These are phyloP conservation scores for Sphenopsis melanotis DNA, from an alignment of 2,797 vertebrate species.

Conservation along the genomic window DNA sequence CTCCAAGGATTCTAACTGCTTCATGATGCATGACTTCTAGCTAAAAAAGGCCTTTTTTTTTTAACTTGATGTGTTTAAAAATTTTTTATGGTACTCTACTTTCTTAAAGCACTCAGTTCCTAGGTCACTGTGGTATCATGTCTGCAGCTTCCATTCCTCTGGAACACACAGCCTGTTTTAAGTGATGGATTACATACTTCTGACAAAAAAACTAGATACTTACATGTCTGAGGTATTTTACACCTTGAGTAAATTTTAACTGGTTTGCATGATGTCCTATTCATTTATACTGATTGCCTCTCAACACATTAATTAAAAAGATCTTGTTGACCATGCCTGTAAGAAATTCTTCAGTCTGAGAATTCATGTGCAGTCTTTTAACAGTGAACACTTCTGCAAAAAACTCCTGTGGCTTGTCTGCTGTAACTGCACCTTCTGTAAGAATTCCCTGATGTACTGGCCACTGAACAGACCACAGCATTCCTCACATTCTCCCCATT, in stretches of 20 bases:
- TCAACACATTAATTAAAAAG: not conserved
- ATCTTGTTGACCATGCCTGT: not conserved
- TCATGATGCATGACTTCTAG: not conserved
- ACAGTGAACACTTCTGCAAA: not conserved
- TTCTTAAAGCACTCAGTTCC: not conserved
- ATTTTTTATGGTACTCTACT: not conserved
- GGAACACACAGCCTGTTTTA: not conserved
- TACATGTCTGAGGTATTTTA: not conserved
- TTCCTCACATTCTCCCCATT: not conserved
- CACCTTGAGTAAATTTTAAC: not conserved
- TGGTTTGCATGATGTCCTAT: not conserved
- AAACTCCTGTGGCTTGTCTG: not conserved
- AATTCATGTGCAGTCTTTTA: not conserved
- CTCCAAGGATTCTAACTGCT: not conserved
- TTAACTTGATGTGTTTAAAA: not conserved
- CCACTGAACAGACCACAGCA: not conserved
- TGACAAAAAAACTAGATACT: not conserved
- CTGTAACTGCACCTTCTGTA: not conserved
- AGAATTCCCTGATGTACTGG: not conserved
- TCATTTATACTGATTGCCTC: not conserved
- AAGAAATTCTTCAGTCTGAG: not conserved
- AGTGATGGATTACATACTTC: not conserved
- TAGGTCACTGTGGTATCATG: not conserved
- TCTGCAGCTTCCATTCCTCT: not conserved
- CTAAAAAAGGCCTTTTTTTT: not conserved